Conservation (phyloP, 1,140 invertebrate species). For the Drosophila rhopaloa region DNA sequence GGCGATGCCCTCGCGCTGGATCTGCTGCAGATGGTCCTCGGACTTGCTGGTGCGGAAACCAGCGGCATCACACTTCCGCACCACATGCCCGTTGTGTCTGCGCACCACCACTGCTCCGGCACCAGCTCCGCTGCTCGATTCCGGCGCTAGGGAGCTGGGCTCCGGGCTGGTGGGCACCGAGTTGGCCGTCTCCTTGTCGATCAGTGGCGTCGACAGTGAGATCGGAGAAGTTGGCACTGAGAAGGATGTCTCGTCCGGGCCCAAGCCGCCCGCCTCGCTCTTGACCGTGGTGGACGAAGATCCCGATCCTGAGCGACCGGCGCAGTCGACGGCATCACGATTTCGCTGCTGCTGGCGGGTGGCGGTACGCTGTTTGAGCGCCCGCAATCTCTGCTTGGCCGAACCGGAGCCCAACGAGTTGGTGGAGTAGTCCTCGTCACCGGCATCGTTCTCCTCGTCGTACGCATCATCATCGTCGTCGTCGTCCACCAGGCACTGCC, state of each 20-base stretch:
- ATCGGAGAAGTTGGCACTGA: slow-evolving; percentile 84
- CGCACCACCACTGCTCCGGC: slow-evolving; percentile 84
- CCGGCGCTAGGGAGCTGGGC: slow-evolving; percentile 85
- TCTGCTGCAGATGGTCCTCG: slow-evolving; percentile 93
- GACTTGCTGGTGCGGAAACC: slow-evolving; percentile 92
- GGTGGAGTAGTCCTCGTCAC: slow-evolving; percentile 77
- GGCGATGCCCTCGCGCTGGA: slow-evolving; percentile 81
- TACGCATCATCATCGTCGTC: slow-evolving; percentile 55
- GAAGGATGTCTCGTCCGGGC: slow-evolving; percentile 80
- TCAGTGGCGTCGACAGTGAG: slow-evolving; percentile 76
- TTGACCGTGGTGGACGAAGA: slow-evolving; percentile 79
- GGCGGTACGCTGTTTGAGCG: slow-evolving; percentile 69
- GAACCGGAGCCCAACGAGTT: slow-evolving; percentile 76
- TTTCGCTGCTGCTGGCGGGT: slow-evolving; percentile 57
- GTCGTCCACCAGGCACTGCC: slow-evolving; percentile 73
- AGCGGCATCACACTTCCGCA: slow-evolving; percentile 82
- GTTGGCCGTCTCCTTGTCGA: slow-evolving; percentile 85
- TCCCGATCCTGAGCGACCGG: slow-evolving; percentile 55
- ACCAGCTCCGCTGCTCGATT: slow-evolving; percentile 75
- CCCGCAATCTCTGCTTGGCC: slow-evolving; percentile 72
- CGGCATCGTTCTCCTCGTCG: slow-evolving; percentile 78
- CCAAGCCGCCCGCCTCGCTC: slow-evolving; percentile 59
- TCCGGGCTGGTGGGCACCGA: slow-evolving; percentile 93
- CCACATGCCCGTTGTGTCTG: slow-evolving; percentile 73
- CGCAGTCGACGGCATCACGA: slow-evolving; percentile 70